Evolutionary conservation across 2,888 invertebrate genomes (phyloP), one percentile per base, ranked within the genome.

Genomic region (Diarsia dahlii): DNA sequence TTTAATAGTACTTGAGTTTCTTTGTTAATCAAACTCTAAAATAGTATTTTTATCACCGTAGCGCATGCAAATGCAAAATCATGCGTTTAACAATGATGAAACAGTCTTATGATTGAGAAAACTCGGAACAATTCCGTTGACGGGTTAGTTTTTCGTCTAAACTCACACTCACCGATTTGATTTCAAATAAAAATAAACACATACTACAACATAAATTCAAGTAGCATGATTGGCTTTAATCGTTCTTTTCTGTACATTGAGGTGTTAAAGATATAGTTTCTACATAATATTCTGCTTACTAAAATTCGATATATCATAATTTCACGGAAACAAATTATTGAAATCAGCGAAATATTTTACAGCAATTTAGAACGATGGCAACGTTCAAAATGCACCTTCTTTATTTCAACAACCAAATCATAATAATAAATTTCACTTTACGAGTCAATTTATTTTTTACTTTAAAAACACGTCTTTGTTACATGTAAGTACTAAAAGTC

Each of bases 391-490:
- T 45, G 13, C 13, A 45, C 13, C n/a, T n/a, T 45, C 45, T 63
- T 62, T 48, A 63, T 75, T 74, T 63, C 1, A 62, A 34, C n/a
- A 52, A n/a, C 8, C 8, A 70, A 50, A 45, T 8, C 13, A 39
- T 39, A n/a, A 78, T 76, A 34, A 62, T 39, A 28, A 13, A 48
- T 18, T 60, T 28, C 15, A 46, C n/a, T 58, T 20, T 4, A 75
- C 8, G 20, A 23, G 52, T 48, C 5, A 28, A 20, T 56, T 56
- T 5, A 18, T 34, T 34, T 60, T 52, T 60, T 23, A 0, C 23
- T 20, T 76, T 12, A 20, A 34, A 58, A 52, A 13, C 13, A 34
- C 10, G 12, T 20, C 18, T 20, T 74, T 4, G 18, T 46, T 20
- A 46, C 45, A 2, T 15, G 15, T 23, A 45, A 62, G 18, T 5